Evolutionary conservation across 1,140 invertebrate genomes (phyloP), one percentile per base, ranked within the genome.

Genomic region (Psilanteris sp.): DNA sequence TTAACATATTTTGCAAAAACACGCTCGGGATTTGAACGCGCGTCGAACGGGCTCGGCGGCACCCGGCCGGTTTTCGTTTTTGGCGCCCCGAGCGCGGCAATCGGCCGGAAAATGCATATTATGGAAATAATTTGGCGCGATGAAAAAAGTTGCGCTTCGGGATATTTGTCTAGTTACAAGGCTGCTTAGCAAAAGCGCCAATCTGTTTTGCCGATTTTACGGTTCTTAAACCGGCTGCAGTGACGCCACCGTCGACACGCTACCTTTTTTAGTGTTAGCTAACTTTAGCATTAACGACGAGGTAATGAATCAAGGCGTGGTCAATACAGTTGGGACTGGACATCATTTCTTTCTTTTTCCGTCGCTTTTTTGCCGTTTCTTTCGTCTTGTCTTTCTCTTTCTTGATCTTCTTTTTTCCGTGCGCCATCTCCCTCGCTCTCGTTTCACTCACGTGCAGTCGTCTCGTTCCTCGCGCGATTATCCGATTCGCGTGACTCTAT

Each of bases 261-360:
- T 73, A 22, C 59, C 59, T 73, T 74, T 74, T 74, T 59, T 57
- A 66, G 54, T 36, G 52, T 74, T 74, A 50, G 70, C 54, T 61
- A 66, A 74, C 70, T 74, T 74, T 66, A 74, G 61, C 71, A 74
- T 74, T 67, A 74, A 74, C 64, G 62, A 76, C 55, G 64, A 70
- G 62, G 72, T 70, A 76, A 76, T 76, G 72, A 76, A 76, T 76
- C 72, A 76, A 76, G 72, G 72, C 64, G 72, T 70, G 72, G 72
- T 76, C 72, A 67, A 67, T 74, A 74, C 71, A 67, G 71, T 66
- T 67, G 71, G 46, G 44, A 74, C 52, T 61, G 71, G 54, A 44
- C 70, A 59, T 57, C 50, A 68, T 68, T 68, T 68, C 32, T 37
- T 68, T 50, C 46, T 44, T 52, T 46, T 59, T 55, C 57, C 41